Conservation (phyloP, 53 echinoderm and acorn worm species). For the Apostichopus leukothele region DNA sequence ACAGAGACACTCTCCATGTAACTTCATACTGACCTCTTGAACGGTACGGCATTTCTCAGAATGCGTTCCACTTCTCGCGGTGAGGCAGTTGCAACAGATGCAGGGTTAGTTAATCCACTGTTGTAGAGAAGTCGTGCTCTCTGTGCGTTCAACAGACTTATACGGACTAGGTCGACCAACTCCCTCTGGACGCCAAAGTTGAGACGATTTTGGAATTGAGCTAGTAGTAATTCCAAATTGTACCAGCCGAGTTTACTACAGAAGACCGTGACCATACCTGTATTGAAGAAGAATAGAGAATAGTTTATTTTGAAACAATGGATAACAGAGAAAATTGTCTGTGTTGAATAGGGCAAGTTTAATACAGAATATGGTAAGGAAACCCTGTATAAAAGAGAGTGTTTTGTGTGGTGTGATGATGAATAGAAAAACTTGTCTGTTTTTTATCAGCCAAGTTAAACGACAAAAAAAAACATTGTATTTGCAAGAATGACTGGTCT, state of each 20-base stretch:
- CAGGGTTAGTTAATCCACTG: conserved; percentile 67
- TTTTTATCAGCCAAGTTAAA: too few relatives aligned
- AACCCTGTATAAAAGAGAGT: too few relatives aligned
- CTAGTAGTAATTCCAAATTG: conserved; percentile 91
- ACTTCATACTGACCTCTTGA: conserved; percentile 69
- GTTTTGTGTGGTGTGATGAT: too few relatives aligned
- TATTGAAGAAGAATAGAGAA: neutral
- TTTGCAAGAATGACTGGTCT: too few relatives aligned
- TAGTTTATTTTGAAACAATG: too few relatives aligned
- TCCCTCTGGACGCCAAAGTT: conserved; percentile 98
- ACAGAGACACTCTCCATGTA: too few relatives aligned
- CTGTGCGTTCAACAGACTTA: conserved; percentile 90
- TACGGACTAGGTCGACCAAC: conserved; percentile 86
- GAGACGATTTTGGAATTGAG: conserved; percentile 90
- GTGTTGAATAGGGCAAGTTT: too few relatives aligned
- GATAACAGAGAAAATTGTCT: too few relatives aligned
- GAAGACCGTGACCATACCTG: conserved; percentile 99
- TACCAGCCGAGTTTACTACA: conserved; percentile 92
- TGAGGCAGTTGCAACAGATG: conserved; percentile 73
- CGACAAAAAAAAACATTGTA: too few relatives aligned
- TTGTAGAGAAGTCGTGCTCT: conserved; percentile 87
- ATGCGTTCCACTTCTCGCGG: conserved; percentile 72
- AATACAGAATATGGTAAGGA: too few relatives aligned
- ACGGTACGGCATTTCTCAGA: conserved; percentile 84
- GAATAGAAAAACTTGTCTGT: too few relatives aligned